Conservation (phyloP, 2,888 invertebrate species). For the Lamellibrachia columna region DNA sequence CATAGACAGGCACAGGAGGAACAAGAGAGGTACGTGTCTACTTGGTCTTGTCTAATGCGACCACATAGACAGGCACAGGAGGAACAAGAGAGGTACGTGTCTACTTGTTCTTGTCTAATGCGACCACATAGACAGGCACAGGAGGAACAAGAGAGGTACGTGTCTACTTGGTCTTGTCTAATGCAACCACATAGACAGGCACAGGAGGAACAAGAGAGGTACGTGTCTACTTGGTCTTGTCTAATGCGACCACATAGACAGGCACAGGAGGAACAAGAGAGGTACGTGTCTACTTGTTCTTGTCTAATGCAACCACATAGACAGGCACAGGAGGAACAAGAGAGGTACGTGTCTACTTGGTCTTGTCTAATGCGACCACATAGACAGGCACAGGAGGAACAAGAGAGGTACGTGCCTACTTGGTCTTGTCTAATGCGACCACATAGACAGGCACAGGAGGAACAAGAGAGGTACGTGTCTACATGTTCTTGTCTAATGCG, state of each 20-base stretch:
- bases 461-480: too few relatives aligned
- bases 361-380: conserved; percentile 63
- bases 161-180: conserved; percentile 28
- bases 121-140: conserved; percentile 78
- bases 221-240: too few relatives aligned
- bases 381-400: conserved; percentile 75
- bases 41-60: conserved; percentile 23
- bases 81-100: too few relatives aligned
- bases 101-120: too few relatives aligned
- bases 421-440: background rate
- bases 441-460: too few relatives aligned
- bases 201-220: too few relatives aligned
- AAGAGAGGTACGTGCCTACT: conserved; percentile 25
- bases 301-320: too few relatives aligned
- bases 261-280: conserved; percentile 65
- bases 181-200: too few relatives aligned
- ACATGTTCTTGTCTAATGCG: too few relatives aligned
- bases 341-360: too few relatives aligned
- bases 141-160: background rate
- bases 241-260: conserved; percentile 70
- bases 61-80: too few relatives aligned
- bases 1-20: conserved; percentile 80
- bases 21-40: conserved; percentile 31
- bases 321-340: too few relatives aligned
- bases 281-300: conserved; percentile 36